Evolutionary conservation across 37 sponge, comb jelly and placozoan species (phyloP).

Genomic region (Dysidea cf. avara): DNA sequence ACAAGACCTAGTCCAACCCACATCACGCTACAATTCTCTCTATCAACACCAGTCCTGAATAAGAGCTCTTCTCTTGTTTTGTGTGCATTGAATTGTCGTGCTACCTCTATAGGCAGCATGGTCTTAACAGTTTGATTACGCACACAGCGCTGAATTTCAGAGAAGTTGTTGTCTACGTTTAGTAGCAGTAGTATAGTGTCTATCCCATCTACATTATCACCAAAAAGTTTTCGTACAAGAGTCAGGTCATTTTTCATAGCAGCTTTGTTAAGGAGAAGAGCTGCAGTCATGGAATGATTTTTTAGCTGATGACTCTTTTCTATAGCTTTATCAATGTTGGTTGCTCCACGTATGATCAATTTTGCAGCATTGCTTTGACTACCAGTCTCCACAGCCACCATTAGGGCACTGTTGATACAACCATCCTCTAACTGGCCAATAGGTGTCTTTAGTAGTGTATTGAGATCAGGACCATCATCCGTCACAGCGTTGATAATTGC

Average conservation of each 20-base stretch:
- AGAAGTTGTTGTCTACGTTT: too few species aligned
- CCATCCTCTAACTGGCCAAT: slow-evolving; percentile 39
- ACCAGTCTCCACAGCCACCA: too few species aligned
- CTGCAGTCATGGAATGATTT: slow-evolving; percentile 34
- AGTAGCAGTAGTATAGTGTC: too few species aligned
- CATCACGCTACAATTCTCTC: too few species aligned
- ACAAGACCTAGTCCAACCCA: too few species aligned
- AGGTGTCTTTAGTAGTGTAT: slow-evolving; percentile 25
- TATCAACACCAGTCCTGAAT: too few species aligned
- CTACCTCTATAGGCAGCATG: too few species aligned
- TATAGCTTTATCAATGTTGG: slow-evolving; percentile 23
- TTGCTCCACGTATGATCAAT: slow-evolving; percentile 38
- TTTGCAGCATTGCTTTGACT: slow-evolving; percentile 45
- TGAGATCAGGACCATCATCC: slow-evolving; percentile 25
- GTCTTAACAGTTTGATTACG: too few species aligned
- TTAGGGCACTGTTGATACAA: slow-evolving; percentile 44
- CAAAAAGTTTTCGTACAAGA: slow-evolving; percentile 41
- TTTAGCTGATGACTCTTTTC: background rate
- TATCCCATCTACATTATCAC: background rate
- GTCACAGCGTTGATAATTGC: slow-evolving; percentile 61
- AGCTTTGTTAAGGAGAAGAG: slow-evolving; percentile 49
- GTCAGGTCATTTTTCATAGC: slow-evolving; percentile 22
- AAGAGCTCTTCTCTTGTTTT: too few species aligned
- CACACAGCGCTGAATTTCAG: too few species aligned
- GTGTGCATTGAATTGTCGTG: too few species aligned